Conservation (phyloP, 23 tunicate species). For the Halocynthia aurantium region DNA sequence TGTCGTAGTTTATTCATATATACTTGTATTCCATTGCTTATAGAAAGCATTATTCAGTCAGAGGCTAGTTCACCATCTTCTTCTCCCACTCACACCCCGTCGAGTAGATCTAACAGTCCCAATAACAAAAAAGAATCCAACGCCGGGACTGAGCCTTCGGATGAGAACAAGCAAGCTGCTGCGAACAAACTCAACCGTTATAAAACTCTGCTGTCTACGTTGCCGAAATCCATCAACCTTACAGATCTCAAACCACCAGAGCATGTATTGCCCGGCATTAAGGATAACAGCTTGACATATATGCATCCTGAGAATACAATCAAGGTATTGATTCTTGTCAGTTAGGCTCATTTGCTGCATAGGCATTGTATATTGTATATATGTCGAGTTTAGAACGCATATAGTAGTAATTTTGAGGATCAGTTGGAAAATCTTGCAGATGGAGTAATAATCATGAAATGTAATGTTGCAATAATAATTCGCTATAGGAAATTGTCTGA, state of each 20-base stretch:
- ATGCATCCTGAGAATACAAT: slow-evolving; percentile 50
- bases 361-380: too few species aligned
- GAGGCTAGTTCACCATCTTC: slow-evolving; percentile 13
- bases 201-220: slow-evolving; percentile 8
- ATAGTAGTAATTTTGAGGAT: too few species aligned
- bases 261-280: slow-evolving; percentile 65
- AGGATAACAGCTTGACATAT: slow-evolving; percentile 53
- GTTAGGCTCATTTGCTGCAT: too few species aligned
- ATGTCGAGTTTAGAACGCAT: too few species aligned
- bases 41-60: not conserved
- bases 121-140: slow-evolving; percentile 11
- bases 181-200: slow-evolving; percentile 5
- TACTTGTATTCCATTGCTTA: too few species aligned
- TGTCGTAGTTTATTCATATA: too few species aligned
- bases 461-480: too few species aligned
- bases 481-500: too few species aligned
- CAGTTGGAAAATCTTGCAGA: too few species aligned
- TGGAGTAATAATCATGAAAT: too few species aligned
- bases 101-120: slow-evolving; percentile 26
- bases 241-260: slow-evolving; percentile 79
- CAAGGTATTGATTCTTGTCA: slow-evolving; percentile 1
- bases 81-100: slow-evolving; percentile 16
- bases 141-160: slow-evolving; percentile 12
- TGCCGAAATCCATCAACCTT: slow-evolving; percentile 14
- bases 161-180: slow-evolving; percentile 13